These are phyloP conservation scores for Eilema depressum DNA, from an alignment of 2,888 invertebrate species.

Conservation along the genomic window DNA sequence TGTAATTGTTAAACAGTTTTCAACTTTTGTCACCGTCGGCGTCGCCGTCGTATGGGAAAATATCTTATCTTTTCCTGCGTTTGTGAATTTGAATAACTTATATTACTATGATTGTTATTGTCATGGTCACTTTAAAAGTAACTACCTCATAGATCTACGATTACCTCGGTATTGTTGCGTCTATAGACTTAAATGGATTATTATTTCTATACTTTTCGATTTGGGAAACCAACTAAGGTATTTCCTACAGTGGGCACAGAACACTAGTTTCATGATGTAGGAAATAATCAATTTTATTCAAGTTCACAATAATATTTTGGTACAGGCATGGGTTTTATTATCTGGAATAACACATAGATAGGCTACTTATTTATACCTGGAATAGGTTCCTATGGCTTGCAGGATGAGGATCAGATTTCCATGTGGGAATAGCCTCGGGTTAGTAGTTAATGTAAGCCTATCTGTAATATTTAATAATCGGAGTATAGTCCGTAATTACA, in stretches of 20 bases:
- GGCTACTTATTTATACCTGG: too few relatives aligned
- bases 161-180: background rate
- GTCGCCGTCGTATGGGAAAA: conserved; percentile 16
- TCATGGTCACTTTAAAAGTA: conserved; percentile 6
- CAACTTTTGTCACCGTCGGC: conserved; percentile 13
- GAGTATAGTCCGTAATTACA: background rate
- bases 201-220: background rate
- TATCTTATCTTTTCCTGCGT: conserved; percentile 18
- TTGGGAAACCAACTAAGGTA: background rate
- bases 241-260: background rate
- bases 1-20: conserved; percentile 20
- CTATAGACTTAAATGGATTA: background rate
- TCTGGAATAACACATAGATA: too few relatives aligned
- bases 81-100: conserved; percentile 24
- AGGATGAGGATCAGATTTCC: too few relatives aligned
- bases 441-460: background rate
- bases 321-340: too few relatives aligned
- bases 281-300: too few relatives aligned
- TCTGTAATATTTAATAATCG: conserved; percentile 1
- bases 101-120: conserved; percentile 8
- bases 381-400: too few relatives aligned
- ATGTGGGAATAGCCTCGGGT: too few relatives aligned
- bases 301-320: too few relatives aligned
- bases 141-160: background rate
- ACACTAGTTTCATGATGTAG: background rate